These are phyloP conservation scores for Lagorchestes hirsutus DNA, from an alignment of 2,797 vertebrate species.

Conservation along the genomic window DNA sequence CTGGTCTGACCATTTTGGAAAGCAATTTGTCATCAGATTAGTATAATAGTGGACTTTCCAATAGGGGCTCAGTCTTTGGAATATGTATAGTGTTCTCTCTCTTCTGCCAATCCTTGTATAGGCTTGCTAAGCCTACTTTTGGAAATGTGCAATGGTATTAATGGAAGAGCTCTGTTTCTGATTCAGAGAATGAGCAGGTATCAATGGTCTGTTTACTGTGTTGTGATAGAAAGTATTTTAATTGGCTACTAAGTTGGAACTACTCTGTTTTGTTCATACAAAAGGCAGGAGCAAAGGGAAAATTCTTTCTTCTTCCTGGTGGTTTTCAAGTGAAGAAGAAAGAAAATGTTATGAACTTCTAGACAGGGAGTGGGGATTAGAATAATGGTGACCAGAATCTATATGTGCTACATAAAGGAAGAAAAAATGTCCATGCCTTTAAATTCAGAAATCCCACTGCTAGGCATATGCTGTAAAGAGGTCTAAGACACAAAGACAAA, in stretches of 20 bases:
- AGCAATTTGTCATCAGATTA: not conserved
- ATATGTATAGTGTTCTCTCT: not conserved
- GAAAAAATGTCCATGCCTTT: not conserved
- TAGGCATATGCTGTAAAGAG: not conserved
- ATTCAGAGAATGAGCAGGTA: not conserved
- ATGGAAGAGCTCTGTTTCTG: not conserved
- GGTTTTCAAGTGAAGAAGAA: not conserved
- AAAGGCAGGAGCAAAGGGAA: not conserved
- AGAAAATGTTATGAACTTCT: not conserved
- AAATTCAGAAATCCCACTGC: not conserved
- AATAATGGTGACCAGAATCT: no score
- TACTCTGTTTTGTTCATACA: not conserved
- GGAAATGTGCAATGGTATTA: not conserved
- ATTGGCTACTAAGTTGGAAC: not conserved
- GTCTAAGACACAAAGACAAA: not conserved
- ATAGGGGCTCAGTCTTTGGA: not conserved
- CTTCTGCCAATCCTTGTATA: not conserved
- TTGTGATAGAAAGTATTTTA: not conserved
- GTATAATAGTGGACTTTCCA: not conserved
- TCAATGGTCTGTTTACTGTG: not conserved
- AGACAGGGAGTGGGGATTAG: not conserved
- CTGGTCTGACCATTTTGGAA: not conserved
- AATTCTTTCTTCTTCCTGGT: not conserved
- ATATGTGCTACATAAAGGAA: not conserved
- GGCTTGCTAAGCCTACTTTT: not conserved